Evolutionary conservation across 2,113 vertebrate genomes (phyloP).

Genomic region (Cettia cetti): DNA sequence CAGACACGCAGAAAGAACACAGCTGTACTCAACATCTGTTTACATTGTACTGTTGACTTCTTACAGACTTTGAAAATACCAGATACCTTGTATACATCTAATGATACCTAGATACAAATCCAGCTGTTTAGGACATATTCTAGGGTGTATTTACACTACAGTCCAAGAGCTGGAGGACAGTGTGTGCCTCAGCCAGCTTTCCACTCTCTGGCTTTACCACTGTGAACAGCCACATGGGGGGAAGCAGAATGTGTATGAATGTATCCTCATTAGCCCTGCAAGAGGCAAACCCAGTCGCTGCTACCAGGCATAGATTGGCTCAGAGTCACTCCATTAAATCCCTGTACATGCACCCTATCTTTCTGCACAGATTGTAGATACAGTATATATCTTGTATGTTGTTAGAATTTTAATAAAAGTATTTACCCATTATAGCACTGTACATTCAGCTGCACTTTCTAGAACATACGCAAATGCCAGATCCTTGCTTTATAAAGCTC

Average conservation of each 20-base stretch:
- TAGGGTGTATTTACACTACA: neutral
- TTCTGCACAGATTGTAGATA: neutral
- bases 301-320: neutral
- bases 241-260: fast-evolving
- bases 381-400: neutral
- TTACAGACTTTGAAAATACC: neutral
- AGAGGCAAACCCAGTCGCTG: neutral
- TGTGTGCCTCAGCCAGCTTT: neutral
- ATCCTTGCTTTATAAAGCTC: neutral
- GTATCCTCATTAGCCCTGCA: neutral
- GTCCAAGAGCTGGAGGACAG: neutral
- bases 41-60: neutral
- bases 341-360: neutral
- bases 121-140: neutral
- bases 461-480: neutral
- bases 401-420: neutral
- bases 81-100: neutral
- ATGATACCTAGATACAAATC: neutral
- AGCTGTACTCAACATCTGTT: neutral
- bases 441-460: neutral
- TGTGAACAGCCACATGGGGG: fast-evolving
- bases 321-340: neutral
- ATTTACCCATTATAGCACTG: neutral
- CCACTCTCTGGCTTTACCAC: neutral
- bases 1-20: neutral